phyloP scores from a whole-genome alignment of 1,140 invertebrate genomes.

The Caenorhabditis briggsae region DNA sequence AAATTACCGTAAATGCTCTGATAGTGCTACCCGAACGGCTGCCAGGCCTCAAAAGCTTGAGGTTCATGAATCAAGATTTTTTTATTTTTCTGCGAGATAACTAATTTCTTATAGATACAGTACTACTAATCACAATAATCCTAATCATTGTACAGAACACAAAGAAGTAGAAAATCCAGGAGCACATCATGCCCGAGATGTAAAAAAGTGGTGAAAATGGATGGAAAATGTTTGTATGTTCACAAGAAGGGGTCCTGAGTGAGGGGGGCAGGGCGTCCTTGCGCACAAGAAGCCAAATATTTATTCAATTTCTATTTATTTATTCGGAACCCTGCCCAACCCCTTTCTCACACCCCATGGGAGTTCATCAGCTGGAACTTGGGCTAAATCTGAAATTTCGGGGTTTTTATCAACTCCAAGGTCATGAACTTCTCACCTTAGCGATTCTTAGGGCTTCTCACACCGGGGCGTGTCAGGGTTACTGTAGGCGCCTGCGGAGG shows the following conservation, averaged over 20 bases:
- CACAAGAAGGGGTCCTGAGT: constrained; percentile 2
- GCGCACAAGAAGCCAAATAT: constrained; percentile 54
- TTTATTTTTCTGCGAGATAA: too few relatives aligned
- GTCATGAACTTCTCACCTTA: background rate
- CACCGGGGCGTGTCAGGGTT: background rate
- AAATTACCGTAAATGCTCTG: too few relatives aligned
- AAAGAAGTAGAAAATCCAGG: background rate
- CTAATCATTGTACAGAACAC: background rate
- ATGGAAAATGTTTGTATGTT: background rate
- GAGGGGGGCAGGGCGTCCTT: constrained; percentile 1
- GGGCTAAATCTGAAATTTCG: too few relatives aligned
- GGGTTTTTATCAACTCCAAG: too few relatives aligned
- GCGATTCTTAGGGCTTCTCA: background rate
- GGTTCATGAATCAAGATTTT: too few relatives aligned
- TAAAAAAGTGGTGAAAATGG: constrained; percentile 3
- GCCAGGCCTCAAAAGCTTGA: too few relatives aligned
- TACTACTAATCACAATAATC: too few relatives aligned
- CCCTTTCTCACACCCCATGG: background rate
- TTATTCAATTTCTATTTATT: constrained; percentile 57
- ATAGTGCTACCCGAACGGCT: too few relatives aligned
- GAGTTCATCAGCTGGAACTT: background rate
- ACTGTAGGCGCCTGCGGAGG: background rate
- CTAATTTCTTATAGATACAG: too few relatives aligned
- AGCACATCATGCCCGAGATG: background rate
- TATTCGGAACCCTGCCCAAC: background rate